Evolutionary conservation across 2,888 invertebrate genomes (phyloP), one percentile per base, ranked within the genome.

Genomic region (Heliconius erato): DNA sequence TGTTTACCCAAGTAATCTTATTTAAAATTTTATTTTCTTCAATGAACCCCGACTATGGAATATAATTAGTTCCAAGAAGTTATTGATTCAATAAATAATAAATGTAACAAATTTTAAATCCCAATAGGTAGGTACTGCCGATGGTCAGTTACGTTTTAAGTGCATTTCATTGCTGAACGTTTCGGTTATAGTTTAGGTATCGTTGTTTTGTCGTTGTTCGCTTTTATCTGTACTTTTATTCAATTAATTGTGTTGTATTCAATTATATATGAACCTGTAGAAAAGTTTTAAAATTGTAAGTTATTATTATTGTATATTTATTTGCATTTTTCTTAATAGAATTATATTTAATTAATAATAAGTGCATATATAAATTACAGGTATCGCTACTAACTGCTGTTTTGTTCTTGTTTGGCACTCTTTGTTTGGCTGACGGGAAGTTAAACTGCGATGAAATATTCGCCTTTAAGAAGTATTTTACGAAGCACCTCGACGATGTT

Each of bases 281-380:
- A n/a, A 71, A 44, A 71, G 11, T n/a, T 49, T 44, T 2, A 19
- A 72, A 72, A 72, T 72, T 44, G 72, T 72, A 72, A 16, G 44
- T 72, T 12, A 26, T 26, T 44, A 23, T 32, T 35, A 16, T 54
- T 44, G 14, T 2, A 67, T 67, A 28, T 26, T 26, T 72, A 71
- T 72, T 71, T 71, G 14, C 35, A 23, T n/a, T 40, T 26, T 4
- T n/a, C 9, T 1, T 40, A 71, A 44, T 44, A 14, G 14, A 44
- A 12, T 11, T 26, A 2, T 44, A 72, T 72, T 16, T 16, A n/a
- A n/a, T 71, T 40, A 2, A 14, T 40, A n/a, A 59, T 28, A 69
- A 35, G 54, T 40, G n/a, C 19, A 68, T 74, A 35, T 7, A 40
- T 72, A 44, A 72, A 44, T 82, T 82, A 79, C 82, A 82, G 82